Percentiles rank a stretch among this genome's conserved stretches.
Evolutionary conservation across 2,888 invertebrate species (phyloP).

Genomic region (Andrena haemorrhoa): DNA sequence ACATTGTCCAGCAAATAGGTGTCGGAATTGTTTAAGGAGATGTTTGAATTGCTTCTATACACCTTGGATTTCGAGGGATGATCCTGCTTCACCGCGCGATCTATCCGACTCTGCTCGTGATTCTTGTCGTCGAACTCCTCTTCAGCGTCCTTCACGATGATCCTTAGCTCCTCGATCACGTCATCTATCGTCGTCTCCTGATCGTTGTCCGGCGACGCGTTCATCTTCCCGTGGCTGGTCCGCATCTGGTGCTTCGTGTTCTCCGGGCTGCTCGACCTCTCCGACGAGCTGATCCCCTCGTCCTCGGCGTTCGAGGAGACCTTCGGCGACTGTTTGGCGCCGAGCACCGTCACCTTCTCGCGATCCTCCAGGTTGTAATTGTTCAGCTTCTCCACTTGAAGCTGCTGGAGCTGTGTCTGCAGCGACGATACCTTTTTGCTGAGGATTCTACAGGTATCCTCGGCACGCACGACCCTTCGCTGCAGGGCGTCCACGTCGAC

Average conservation of each 20-base stretch:
- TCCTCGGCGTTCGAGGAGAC: slow-evolving; percentile 92
- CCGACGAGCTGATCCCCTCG: slow-evolving; percentile 95
- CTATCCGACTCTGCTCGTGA: slow-evolving; percentile 59
- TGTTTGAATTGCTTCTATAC: slow-evolving; percentile 60
- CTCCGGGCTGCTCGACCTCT: slow-evolving; percentile 91
- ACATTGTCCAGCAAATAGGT: slow-evolving; percentile 55
- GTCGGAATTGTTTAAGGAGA: slow-evolving; percentile 62
- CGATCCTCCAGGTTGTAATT: slow-evolving; percentile 74
- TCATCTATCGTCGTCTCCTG: slow-evolving; percentile 94
- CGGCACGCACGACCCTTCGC: slow-evolving; percentile 89
- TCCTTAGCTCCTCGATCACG: slow-evolving; percentile 93
- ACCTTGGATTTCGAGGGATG: slow-evolving; percentile 40
- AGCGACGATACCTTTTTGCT: slow-evolving; percentile 80
- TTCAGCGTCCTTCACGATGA: slow-evolving; percentile 94
- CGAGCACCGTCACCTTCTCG: slow-evolving; percentile 81
- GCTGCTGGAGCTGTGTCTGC: slow-evolving; percentile 79
- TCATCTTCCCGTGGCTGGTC: slow-evolving; percentile 47
- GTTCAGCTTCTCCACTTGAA: slow-evolving; percentile 78
- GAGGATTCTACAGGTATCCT: slow-evolving; percentile 84
- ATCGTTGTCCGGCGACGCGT: slow-evolving; percentile 86
- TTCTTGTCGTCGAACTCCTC: slow-evolving; percentile 86
- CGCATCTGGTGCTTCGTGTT: slow-evolving; percentile 81
- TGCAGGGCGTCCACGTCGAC: slow-evolving; percentile 92
- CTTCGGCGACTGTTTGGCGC: slow-evolving; percentile 69
- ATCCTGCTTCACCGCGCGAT: slow-evolving; percentile 19